Conservation (phyloP, 1,140 invertebrate genomes). For the Hesperophylax magnus region DNA sequence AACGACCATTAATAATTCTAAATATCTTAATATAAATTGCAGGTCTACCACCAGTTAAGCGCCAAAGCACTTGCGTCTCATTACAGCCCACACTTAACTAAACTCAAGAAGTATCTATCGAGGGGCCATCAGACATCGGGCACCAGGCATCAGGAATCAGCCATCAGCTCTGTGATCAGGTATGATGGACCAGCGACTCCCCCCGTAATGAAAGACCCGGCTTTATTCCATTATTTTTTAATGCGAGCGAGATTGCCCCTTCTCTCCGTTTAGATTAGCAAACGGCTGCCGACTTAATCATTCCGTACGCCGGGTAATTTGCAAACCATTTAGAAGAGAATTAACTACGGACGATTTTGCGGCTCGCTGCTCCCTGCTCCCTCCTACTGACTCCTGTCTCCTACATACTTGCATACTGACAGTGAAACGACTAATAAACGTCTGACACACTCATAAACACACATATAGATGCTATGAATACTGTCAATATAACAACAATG, state of each 20-base stretch:
- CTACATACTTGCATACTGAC: too few species aligned
- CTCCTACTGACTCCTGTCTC: too few species aligned
- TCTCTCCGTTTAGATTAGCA: constrained; percentile 21
- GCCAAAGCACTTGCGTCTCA: not conserved
- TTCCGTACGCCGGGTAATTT: constrained; percentile 13
- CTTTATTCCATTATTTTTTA: constrained; percentile 37
- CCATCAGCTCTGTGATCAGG: too few species aligned
- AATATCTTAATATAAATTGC: not conserved
- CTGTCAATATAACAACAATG: too few species aligned
- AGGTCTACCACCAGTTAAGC: not conserved
- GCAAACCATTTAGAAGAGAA: constrained; percentile 20
- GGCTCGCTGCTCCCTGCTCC: not conserved
- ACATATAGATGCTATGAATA: too few species aligned
- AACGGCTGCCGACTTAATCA: constrained; percentile 13
- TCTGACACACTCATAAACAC: too few species aligned
- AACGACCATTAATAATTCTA: not conserved
- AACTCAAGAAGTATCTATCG: too few species aligned
- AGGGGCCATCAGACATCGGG: too few species aligned
- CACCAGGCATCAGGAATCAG: too few species aligned
- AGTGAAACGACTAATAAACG: too few species aligned
- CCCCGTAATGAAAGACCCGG: constrained; percentile 13
- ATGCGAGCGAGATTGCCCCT: constrained; percentile 24
- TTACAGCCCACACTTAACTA: not conserved
- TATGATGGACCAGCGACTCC: not conserved
- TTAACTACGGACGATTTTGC: constrained; percentile 10